Conservation (phyloP, 2,888 invertebrate species). For the Cancer borealis region DNA sequence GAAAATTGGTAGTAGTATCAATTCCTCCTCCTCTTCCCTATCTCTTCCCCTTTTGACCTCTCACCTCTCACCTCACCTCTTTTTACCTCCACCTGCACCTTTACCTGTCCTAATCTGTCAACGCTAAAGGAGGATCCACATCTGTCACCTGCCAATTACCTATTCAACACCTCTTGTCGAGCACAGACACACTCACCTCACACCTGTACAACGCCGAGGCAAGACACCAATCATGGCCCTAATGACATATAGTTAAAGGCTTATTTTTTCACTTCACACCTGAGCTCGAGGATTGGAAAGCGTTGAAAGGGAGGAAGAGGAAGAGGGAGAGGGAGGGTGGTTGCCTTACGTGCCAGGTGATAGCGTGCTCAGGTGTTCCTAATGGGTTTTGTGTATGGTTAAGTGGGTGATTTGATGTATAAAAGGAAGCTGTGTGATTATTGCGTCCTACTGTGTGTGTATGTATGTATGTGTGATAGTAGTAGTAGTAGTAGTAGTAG, state of each 20-base stretch:
- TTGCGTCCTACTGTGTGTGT: slow-evolving; percentile 60
- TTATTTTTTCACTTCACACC: slow-evolving; percentile 31
- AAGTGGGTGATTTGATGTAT: slow-evolving; percentile 31
- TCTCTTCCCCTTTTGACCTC: neutral
- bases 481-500: slow-evolving; percentile 33
- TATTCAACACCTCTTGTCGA: slow-evolving; percentile 23
- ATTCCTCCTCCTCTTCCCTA: neutral
- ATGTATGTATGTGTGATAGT: slow-evolving; percentile 56
- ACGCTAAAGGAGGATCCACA: neutral
- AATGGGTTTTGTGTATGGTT: slow-evolving; percentile 12
- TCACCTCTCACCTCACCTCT: neutral
- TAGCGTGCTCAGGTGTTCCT: neutral
- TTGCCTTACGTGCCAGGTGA: neutral
- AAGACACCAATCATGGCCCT: neutral
- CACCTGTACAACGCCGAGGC: neutral
- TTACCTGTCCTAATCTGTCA: slow-evolving; percentile 26
- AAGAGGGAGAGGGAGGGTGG: neutral
- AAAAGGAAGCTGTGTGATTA: neutral
- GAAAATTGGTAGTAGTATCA: neutral
- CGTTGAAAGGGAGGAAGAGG: neutral
- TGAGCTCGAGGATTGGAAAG: neutral
- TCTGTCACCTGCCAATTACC: slow-evolving; percentile 40
- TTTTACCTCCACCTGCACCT: neutral
- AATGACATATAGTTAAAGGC: slow-evolving; percentile 28
- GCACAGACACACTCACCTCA: neutral